Percentiles rank a stretch among this genome's conserved stretches.
These are phyloP conservation scores for Melanophora roralis DNA, from an alignment of 2,888 invertebrate genomes.

Conservation along the genomic window DNA sequence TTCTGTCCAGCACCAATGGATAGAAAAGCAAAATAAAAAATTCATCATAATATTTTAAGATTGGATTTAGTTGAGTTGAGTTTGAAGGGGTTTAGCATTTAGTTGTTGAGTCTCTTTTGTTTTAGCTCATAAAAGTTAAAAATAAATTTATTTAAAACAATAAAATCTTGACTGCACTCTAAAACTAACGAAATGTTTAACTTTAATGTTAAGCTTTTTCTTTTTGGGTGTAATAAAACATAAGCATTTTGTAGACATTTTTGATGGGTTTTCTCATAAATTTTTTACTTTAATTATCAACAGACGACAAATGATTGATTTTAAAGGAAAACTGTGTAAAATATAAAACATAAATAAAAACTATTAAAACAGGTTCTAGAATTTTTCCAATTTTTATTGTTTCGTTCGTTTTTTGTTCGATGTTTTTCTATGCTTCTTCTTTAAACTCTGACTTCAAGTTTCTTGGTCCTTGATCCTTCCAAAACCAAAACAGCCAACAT, in stretches of 20 bases:
- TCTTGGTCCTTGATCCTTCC: no score
- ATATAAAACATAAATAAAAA: no score
- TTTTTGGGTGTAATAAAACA: conserved; percentile 17
- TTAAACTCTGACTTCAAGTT: no score
- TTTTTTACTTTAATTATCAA: conserved; percentile 21
- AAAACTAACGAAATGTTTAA: conserved; percentile 5
- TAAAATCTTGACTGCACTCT: conserved; percentile 13
- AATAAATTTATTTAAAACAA: conserved; percentile 8
- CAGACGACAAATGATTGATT: conserved; percentile 8
- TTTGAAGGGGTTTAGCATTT: neutral
- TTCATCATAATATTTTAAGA: conserved; percentile 3
- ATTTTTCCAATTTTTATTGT: no score
- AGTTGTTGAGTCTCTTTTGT: conserved; percentile 24
- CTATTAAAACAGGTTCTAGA: no score
- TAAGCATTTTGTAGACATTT: conserved; percentile 4
- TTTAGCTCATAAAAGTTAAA: neutral
- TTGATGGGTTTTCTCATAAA: conserved; percentile 33
- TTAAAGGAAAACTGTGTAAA: neutral
- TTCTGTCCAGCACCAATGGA: neutral
- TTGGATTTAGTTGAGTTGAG: neutral
- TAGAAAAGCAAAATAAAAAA: neutral
- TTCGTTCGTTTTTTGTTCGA: no score
- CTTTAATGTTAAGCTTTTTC: neutral
- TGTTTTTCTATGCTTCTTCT: no score
- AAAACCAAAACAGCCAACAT: no score